Base-by-base conservation (phyloP, 2,797 vertebrate genomes). In the Buphagus erythrorhynchus region DNA sequence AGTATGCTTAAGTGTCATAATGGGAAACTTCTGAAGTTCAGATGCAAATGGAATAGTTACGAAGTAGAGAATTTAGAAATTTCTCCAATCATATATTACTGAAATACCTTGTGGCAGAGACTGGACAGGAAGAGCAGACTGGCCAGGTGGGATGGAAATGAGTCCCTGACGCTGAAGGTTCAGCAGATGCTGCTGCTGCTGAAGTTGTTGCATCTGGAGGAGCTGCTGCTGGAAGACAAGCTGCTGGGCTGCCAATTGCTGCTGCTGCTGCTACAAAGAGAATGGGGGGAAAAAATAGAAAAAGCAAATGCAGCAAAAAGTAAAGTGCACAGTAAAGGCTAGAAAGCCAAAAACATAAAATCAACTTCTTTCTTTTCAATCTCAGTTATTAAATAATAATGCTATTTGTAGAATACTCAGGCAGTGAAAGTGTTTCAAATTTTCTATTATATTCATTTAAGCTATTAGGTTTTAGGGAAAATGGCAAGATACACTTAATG, bases 191-290 rank as follows among this genome's bases (percentile, higher is more conserved):
- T 99, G 99, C 97, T 99, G 99, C 98, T 99, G 99, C 98, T 99
- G 99, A 97, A 99, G 99, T 98, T 99, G 99, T 97, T 99, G 99
- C 99, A 99, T 99, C 98, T 99, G 99, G 98, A 99, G 99, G 97
- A 99, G 99, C 98, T 99, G 99, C 98, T 99, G 99, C 98, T 99
- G 99, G 99, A 99, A 99, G 98, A 99, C 99, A 97, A 99, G 99
- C 99, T 99, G 99, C 98, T 99, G 99, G 95, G 99, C 99, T 46
- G 99, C 99, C 98, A 99, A 98, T 98, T 99, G 99, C 98, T 99
- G 99, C 97, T 99, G 99, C 75, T 98, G 98, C 94, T 98, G 98
- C 95, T 98, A 74, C n/a, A 59, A 71, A 82, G 33, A 73, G 58
- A 59, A 75, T 2, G 2, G 7, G 3, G 1, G 1, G 40, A 11